Conservation (phyloP, 1,140 invertebrate genomes). For the Chionoecetes opilio region DNA sequence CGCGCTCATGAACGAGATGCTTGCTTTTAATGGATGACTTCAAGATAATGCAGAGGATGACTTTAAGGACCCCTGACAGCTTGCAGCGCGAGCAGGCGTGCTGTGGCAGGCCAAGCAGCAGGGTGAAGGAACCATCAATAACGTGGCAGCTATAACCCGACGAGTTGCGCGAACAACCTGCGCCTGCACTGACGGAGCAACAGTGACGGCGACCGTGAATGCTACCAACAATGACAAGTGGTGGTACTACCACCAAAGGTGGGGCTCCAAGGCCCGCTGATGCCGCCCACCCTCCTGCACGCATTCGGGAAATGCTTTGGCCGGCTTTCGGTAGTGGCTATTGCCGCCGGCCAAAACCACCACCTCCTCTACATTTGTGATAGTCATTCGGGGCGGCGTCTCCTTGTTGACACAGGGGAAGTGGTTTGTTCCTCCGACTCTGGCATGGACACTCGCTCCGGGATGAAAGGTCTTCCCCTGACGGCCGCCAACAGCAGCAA, state of each 20-base stretch:
- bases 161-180: background rate
- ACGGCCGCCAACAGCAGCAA: constrained; percentile 37
- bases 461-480: no score
- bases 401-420: no score
- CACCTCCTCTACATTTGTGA: constrained; percentile 51
- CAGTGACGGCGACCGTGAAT: background rate
- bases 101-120: constrained; percentile 43
- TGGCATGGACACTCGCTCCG: no score
- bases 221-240: background rate
- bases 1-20: background rate
- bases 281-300: constrained; percentile 47
- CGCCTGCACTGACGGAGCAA: background rate
- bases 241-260: constrained; percentile 34
- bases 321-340: constrained; percentile 22
- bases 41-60: no score
- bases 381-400: no score
- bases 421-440: no score
- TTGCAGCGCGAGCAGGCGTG: constrained; percentile 31
- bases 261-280: background rate
- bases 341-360: constrained; percentile 33
- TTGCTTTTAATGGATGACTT: background rate
- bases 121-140: background rate
- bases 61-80: background rate
- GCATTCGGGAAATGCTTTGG: constrained; percentile 40
- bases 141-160: background rate